phyloP scores from a whole-genome alignment of 2,797 vertebrate species.

The Acanthurus leucopareius region DNA sequence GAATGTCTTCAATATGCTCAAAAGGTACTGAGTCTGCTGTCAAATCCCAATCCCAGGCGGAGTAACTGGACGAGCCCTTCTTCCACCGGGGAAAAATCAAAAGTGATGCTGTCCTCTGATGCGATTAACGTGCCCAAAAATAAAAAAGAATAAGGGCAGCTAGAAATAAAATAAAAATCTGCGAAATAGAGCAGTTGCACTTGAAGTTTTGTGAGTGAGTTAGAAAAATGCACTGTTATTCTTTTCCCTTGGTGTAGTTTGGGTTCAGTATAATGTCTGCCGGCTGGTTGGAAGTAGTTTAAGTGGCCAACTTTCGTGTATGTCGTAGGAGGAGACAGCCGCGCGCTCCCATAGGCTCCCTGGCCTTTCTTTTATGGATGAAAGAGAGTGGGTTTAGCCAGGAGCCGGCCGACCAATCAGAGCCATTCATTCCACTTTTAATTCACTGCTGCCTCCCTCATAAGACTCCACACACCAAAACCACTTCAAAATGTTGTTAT shows the following conservation, averaged over 20 bases:
- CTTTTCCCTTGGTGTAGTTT: slow-evolving; percentile 79
- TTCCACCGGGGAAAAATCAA: slow-evolving; percentile 64
- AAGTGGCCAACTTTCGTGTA: slow-evolving; percentile 89
- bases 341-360: slow-evolving; percentile 89
- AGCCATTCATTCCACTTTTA: slow-evolving; percentile 77
- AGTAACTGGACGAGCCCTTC: slow-evolving; percentile 73
- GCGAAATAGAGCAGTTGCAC: slow-evolving; percentile 44
- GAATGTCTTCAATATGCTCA: slow-evolving; percentile 61
- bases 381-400: slow-evolving; percentile 86
- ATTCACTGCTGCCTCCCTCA: slow-evolving; percentile 80
- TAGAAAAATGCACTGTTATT: slow-evolving; percentile 67
- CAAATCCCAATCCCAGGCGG: slow-evolving; percentile 81
- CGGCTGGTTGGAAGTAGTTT: slow-evolving; percentile 88
- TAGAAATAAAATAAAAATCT: slow-evolving; percentile 49
- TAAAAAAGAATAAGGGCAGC: slow-evolving; percentile 20
- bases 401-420: slow-evolving; percentile 84
- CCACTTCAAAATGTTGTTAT: slow-evolving; percentile 57
- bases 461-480: slow-evolving; percentile 55
- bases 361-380: slow-evolving; percentile 91
- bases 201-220: slow-evolving; percentile 45
- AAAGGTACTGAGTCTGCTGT: slow-evolving; percentile 52
- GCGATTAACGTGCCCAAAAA: slow-evolving; percentile 60
- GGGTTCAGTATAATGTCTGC: slow-evolving; percentile 84
- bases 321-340: slow-evolving; percentile 86
- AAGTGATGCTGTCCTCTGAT: slow-evolving; percentile 68